Conservation (phyloP, 2,113 vertebrate genomes). For the Nanger granti region DNA sequence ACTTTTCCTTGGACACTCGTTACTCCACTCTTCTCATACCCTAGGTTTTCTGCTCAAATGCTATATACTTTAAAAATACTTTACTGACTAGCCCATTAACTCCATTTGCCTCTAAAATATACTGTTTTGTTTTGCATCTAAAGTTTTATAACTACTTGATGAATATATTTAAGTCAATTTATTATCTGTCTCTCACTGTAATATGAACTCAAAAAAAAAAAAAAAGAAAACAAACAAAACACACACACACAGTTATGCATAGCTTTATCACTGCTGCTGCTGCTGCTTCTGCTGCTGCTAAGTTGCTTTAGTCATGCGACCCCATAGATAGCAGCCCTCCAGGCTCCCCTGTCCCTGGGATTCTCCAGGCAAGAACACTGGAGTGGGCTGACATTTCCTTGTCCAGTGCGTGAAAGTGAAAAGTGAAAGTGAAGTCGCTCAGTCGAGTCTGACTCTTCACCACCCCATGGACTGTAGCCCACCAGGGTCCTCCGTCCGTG, state of each 20-base stretch:
- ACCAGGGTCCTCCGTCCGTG: no score
- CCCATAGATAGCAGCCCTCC: no score
- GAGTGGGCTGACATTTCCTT: no score
- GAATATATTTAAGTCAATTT: neutral
- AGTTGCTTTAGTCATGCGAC: no score
- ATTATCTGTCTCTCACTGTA: neutral
- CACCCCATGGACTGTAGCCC: no score
- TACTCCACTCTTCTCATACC: neutral
- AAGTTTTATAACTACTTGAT: neutral
- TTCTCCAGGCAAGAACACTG: no score
- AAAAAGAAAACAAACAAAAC: neutral
- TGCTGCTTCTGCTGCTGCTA: no score
- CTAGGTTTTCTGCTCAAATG: neutral
- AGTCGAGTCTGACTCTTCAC: accelerated
- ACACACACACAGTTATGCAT: neutral
- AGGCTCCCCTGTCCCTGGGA: no score
- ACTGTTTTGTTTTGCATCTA: neutral
- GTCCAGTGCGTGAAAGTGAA: no score
- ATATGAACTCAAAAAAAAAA: neutral
- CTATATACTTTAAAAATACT: neutral
- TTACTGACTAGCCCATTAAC: neutral
- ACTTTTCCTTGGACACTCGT: neutral
- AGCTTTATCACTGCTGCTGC: neutral
- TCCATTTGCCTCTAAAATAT: neutral
- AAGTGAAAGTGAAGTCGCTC: no score